Evolutionary conservation across 2,113 vertebrate species (phyloP), one percentile per base, ranked within the genome.

Genomic region (Perca schrenkii): DNA sequence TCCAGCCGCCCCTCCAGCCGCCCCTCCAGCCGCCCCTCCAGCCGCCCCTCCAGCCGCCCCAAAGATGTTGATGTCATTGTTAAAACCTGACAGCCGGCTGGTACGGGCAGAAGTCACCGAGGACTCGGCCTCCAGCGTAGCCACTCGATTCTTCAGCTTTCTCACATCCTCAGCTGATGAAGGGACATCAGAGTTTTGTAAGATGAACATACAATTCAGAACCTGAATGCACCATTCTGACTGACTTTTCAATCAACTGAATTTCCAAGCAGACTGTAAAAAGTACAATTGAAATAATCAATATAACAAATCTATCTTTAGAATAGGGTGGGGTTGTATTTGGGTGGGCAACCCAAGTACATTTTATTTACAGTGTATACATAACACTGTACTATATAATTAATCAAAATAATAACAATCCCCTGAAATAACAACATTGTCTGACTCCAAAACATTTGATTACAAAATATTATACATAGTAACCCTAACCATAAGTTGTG

Each of bases 111-210:
- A 0, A 3, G 21, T 2, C 2, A 67, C 79, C 0, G 90, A 82
- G 7, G 90, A 81, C 50, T 80, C 67, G 8, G 77, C 75, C 89
- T 99, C 97, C 58, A 99, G 93, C 15, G 89, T 85, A 0, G 95
- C 93, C 86, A 99, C 96, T 0, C 96, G 96, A 1, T 94, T 94
- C 86, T 96, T 98, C 92, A 99, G 95, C 73, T 95, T 97, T 86
- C 94, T 96, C 83, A 99, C 94, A 47, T 99, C 96, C 69, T 99
- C 97, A 6, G 96, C 98, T 99, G 94, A 54, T 82, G 15, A 43
- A 68, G 1, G 4, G 8, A 60, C 11, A 65, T 64, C 16, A 53
- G 34, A 21, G 25, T 56, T 65, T 49, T 2, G 16, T 61, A 49
- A 36, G 7, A 28, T 22, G 16, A 16, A 61, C 22, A 69, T 0